Evolutionary conservation across 2,888 invertebrate genomes (phyloP).

Genomic region (Lomographa bimaculata): DNA sequence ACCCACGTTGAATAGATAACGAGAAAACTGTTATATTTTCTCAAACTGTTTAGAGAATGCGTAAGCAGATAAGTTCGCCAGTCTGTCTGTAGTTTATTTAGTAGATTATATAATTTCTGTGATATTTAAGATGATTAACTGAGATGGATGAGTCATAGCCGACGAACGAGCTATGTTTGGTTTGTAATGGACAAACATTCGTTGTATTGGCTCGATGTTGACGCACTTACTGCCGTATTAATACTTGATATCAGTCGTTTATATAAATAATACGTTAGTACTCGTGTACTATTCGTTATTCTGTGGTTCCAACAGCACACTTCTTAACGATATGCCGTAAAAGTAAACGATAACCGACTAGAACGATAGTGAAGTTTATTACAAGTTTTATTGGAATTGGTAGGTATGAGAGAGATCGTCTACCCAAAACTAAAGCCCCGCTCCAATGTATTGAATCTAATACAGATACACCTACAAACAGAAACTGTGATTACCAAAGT

Average conservation of each 20-base stretch:
- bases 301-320: too few relatives aligned
- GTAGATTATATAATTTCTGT: constrained; percentile 64
- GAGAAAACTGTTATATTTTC: too few relatives aligned
- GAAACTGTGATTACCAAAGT: too few relatives aligned
- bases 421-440: too few relatives aligned
- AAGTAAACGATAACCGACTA: not conserved
- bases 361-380: too few relatives aligned
- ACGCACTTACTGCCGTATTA: constrained; percentile 41
- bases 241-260: constrained; percentile 17
- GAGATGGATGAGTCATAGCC: constrained; percentile 61
- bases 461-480: too few relatives aligned
- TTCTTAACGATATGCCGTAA: constrained; percentile 7
- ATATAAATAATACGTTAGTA: constrained; percentile 1
- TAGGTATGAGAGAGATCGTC: too few relatives aligned
- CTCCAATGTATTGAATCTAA: too few relatives aligned
- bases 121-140: constrained; percentile 73
- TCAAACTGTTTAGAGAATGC: too few relatives aligned
- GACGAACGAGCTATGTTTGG: constrained; percentile 50
- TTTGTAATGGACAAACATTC: constrained; percentile 51
- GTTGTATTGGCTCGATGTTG: constrained; percentile 36
- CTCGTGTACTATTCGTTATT: too few relatives aligned
- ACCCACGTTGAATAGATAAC: too few relatives aligned
- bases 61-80: constrained; percentile 30
- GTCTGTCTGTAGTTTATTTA: constrained; percentile 25
- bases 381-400: too few relatives aligned